Evolutionary conservation across 2,888 invertebrate species (phyloP), one percentile per base, ranked within the genome.

Genomic region (Lissocephala sabroskyi): DNA sequence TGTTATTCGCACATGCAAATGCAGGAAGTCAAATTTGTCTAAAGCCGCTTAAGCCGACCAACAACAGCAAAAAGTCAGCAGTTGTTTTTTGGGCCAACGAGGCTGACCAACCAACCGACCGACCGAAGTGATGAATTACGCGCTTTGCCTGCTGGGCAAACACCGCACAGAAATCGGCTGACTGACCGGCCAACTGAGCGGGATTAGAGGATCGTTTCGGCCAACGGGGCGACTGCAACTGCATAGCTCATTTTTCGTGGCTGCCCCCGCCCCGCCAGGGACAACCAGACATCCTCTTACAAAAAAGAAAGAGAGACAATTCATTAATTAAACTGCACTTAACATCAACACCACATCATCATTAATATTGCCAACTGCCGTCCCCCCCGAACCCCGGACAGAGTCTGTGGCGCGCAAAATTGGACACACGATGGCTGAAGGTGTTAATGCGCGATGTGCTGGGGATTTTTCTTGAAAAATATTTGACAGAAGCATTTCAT

Each of bases 291-390:
- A 16, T 16, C 10, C 35, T 16, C 10, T 13, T 17, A 23, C 53
- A 42, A 13, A 49, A 42, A 13, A 49, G 46, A 56, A 56, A 53
- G 52, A 57, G 52, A 66, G 62, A 79, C 71, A 79, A 79, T 73
- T 80, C 81, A 80, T 81, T 80, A 80, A 80, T 80, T 79, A 80
- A 80, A 80, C 74, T 73, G 76, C 79, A 80, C 81, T 81, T 80
- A 80, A 79, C 80, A 77, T 80, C 81, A 81, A 79, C 80, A 81
- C 76, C 81, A 77, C 80, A 80, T 74, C 82, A 77, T 71, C 81
- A 81, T 77, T 79, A 79, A 77, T 77, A 79, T 65, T 57, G 52
- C 30, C 40, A 33, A 48, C 9, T 16, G n/a, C n/a, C n/a, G n/a
- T n/a, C n/a, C n/a, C n/a, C n/a, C n/a, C n/a, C n/a, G 2, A 26